These are phyloP conservation scores for Cossypha niveicapilla DNA, from an alignment of 2,797 vertebrate species.

Conservation along the genomic window DNA sequence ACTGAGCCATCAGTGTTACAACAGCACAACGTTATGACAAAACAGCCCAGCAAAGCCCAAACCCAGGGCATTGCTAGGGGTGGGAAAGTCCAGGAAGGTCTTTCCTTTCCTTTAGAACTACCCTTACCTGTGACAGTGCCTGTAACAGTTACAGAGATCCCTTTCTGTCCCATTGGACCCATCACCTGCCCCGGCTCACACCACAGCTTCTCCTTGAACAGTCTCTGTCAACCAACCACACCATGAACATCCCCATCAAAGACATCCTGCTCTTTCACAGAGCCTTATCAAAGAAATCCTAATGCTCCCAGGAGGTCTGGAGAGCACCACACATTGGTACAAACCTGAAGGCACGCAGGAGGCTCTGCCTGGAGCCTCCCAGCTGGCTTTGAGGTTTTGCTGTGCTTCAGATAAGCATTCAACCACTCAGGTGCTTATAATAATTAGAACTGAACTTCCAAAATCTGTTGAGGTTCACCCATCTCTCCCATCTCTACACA, in stretches of 20 bases:
- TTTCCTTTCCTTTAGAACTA: not conserved
- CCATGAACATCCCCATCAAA: not conserved
- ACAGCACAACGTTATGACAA: rapidly evolving
- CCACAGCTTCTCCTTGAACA: not conserved
- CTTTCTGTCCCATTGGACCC: not conserved
- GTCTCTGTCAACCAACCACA: not conserved
- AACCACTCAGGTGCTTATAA: not conserved
- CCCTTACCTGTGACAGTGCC: not conserved
- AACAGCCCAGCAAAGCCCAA: not conserved
- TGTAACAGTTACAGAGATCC: not conserved
- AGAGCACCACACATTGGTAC: rapidly evolving
- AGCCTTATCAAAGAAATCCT: not conserved
- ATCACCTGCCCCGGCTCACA: not conserved
- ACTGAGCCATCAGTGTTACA: rapidly evolving
- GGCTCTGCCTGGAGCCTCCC: not conserved
- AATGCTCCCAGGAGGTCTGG: not conserved
- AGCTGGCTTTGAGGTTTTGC: not conserved
- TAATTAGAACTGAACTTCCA: not conserved
- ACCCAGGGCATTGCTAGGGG: not conserved
- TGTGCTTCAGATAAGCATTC: not conserved
- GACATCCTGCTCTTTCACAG: not conserved
- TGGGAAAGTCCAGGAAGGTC: not conserved
- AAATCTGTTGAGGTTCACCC: slow-evolving; percentile 41
- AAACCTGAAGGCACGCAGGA: not conserved
- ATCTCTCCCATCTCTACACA: not conserved